Evolutionary conservation across 2,888 invertebrate genomes (phyloP).

Genomic region (Sphaerophoria rueppellii): DNA sequence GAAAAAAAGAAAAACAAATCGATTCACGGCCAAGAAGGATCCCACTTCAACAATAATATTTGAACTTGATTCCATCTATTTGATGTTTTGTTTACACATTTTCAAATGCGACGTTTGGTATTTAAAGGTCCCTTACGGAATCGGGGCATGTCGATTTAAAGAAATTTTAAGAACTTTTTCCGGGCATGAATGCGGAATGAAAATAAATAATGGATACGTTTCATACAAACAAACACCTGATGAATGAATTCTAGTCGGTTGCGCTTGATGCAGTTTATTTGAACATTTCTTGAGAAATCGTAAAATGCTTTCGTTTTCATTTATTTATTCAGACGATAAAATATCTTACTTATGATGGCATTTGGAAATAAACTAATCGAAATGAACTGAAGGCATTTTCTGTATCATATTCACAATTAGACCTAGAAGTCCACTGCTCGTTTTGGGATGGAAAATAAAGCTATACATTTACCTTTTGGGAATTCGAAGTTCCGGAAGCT

Average conservation of each 20-base stretch:
- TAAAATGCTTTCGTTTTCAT: neutral
- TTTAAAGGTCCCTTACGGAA: neutral
- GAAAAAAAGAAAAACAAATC: constrained; percentile 40
- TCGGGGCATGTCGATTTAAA: constrained; percentile 5
- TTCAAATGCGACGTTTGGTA: neutral
- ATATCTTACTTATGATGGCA: neutral
- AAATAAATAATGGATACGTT: constrained; percentile 15
- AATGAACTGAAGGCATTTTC: too few species aligned
- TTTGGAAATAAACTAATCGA: neutral
- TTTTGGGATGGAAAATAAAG: too few species aligned
- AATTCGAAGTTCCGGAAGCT: too few species aligned
- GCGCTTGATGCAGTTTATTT: neutral
- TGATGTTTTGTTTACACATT: constrained; percentile 15
- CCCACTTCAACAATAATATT: constrained; percentile 28
- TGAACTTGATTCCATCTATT: constrained; percentile 51
- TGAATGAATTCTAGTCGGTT: constrained; percentile 14
- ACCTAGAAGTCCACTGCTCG: too few species aligned
- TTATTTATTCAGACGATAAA: constrained; percentile 8
- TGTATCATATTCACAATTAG: too few species aligned
- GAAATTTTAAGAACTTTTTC: neutral
- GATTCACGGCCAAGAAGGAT: constrained; percentile 42
- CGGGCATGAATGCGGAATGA: constrained; percentile 6
- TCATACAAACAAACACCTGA: neutral
- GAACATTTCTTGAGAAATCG: neutral
- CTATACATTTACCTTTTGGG: too few species aligned